Conservation (phyloP, 2,113 vertebrate species). For the Tetrao urogallus region DNA sequence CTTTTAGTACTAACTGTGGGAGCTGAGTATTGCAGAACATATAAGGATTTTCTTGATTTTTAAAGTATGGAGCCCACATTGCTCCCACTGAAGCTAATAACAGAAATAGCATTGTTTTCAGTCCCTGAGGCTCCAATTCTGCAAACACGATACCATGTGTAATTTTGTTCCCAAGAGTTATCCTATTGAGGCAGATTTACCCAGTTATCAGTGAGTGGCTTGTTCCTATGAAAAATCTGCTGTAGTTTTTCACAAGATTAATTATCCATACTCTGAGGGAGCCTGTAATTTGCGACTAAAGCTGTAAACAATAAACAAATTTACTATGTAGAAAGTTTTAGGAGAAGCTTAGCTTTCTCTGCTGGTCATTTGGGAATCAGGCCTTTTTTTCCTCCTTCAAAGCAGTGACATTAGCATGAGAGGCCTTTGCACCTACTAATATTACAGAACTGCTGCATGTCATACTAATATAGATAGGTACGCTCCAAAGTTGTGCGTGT, state of each 20-base stretch:
- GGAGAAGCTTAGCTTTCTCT: background rate
- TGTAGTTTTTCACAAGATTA: slow-evolving; percentile 42
- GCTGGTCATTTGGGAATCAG: background rate
- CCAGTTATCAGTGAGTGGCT: slow-evolving; percentile 36
- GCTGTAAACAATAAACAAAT: slow-evolving; percentile 36
- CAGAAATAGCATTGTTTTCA: slow-evolving; percentile 54
- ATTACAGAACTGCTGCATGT: background rate
- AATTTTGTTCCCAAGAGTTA: slow-evolving; percentile 62
- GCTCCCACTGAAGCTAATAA: slow-evolving; percentile 33
- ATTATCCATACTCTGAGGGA: slow-evolving; percentile 52
- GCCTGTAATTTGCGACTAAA: slow-evolving; percentile 41
- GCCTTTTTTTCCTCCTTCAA: background rate
- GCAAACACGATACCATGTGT: slow-evolving; percentile 21
- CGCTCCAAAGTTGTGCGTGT: background rate
- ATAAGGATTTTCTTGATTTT: slow-evolving; percentile 45
- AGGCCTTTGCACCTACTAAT: background rate
- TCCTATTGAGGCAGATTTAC: slow-evolving; percentile 57
- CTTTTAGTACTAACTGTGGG: background rate
- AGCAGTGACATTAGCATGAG: background rate
- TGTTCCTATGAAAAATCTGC: slow-evolving; percentile 34
- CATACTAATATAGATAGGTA: background rate
- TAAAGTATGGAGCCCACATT: slow-evolving; percentile 23
- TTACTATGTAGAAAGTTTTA: background rate
- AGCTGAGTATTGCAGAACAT: background rate
- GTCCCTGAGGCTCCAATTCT: slow-evolving; percentile 50